Base-by-base conservation (phyloP, 2,888 invertebrate genomes). In the Cheilosia scutellata region DNA sequence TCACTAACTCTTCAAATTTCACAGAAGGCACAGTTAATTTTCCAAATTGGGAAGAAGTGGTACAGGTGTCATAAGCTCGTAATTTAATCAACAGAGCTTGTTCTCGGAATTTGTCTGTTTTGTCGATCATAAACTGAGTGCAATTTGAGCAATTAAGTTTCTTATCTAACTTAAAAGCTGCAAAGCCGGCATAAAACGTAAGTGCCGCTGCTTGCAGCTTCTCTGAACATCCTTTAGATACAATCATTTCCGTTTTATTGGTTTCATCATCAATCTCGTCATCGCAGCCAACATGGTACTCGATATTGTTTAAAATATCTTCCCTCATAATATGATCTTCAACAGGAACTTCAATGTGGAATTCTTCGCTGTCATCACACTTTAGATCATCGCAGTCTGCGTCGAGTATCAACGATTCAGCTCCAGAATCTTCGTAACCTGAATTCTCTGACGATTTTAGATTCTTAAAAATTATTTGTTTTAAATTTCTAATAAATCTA, bases 101-200 rank as follows among this genome's bases (percentile, higher is more conserved):
- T 29, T 29, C 29, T 29, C 29, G 29, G 5, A 29, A 29, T 29
- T 29, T 29, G 29, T 29, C 29, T 29, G 29, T 29, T 29, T 29
- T 29, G 29, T 42, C 42, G 13, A 42, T 42, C 42, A 42, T 42
- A 42, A 42, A 42, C 13, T 4, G 11, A n/a, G 11, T n/a, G n/a
- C 42, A 42, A 42, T 42, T n/a, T n/a, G 11, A n/a, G n/a, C 42
- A 42, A n/a, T 42, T 42, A 42, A 42, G 42, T 13, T 42, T 42
- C 2, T 42, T 42, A n/a, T 11, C n/a, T n/a, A 42, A 42, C n/a
- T 42, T 42, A n/a, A 11, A n/a, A n/a, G 42, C 42, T 42, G 42
- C 42, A n/a, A 42, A 42, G n/a, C 42, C 42, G 42, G 42, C 42
- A n/a, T 42, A 42, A 42, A n/a, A 42, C 42, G 42, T 42, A n/a